Percentiles rank a stretch among this genome's conserved stretches.
Evolutionary conservation across 2,113 vertebrate genomes (phyloP).

Genomic region (Cathartes aura): DNA sequence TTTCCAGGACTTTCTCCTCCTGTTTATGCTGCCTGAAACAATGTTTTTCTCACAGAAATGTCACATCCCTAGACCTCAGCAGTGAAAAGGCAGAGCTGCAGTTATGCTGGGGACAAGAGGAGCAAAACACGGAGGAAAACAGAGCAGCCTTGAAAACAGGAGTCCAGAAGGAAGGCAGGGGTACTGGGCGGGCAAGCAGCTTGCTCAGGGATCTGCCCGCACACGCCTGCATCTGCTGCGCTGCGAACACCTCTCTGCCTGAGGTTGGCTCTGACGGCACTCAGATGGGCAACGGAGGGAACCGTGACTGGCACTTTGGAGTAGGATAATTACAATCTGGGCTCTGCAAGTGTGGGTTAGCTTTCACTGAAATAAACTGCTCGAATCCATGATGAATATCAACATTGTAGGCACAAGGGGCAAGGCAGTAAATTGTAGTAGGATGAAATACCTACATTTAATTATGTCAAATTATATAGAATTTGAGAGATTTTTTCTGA

Average conservation of each 20-base stretch:
- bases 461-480: conserved; percentile 84
- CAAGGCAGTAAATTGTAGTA: conserved; percentile 80
- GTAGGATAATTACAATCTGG: conserved; percentile 74
- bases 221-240: background rate
- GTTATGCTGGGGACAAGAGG: background rate
- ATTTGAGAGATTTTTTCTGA: conserved; percentile 77
- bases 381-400: conserved; percentile 66
- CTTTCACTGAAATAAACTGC: conserved; percentile 78
- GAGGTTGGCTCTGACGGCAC: background rate
- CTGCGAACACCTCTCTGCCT: background rate
- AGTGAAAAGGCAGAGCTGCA: background rate
- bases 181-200: background rate
- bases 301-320: conserved; percentile 50
- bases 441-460: conserved; percentile 82
- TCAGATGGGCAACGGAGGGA: conserved; percentile 20
- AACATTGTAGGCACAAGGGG: conserved; percentile 77
- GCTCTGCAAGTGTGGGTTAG: conserved; percentile 76
- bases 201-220: background rate
- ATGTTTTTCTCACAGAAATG: background rate
- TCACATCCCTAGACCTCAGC: background rate
- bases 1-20: background rate
- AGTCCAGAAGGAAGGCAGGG: background rate
- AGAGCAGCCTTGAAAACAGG: background rate
- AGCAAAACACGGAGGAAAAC: background rate
- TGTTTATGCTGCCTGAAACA: background rate